phyloP scores from a whole-genome alignment of 2,888 invertebrate species.

The Mongoloraphidia duomilia region DNA sequence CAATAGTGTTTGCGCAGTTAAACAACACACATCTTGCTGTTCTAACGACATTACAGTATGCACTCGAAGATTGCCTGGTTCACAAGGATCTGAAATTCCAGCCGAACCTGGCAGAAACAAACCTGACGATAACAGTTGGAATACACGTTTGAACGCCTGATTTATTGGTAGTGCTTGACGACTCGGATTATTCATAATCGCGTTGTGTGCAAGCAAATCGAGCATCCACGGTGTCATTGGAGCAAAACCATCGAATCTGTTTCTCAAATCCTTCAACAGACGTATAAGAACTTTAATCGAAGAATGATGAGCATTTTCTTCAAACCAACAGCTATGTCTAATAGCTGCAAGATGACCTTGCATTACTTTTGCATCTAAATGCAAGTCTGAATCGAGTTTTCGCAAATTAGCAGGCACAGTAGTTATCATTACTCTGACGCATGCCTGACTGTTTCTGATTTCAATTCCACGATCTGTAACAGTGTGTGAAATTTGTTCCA shows the following conservation, averaged over 20 bases:
- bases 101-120: slow-evolving; percentile 89
- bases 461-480: slow-evolving; percentile 75
- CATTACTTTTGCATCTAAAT: slow-evolving; percentile 59
- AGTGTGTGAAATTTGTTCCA: slow-evolving; percentile 37
- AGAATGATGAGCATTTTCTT: slow-evolving; percentile 93
- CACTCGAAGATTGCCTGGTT: slow-evolving; percentile 73
- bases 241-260: slow-evolving; percentile 78
- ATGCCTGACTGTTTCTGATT: slow-evolving; percentile 69
- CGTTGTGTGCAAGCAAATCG: slow-evolving; percentile 88
- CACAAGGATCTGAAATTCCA: slow-evolving; percentile 88
- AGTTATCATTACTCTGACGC: slow-evolving; percentile 81
- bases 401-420: slow-evolving; percentile 88
- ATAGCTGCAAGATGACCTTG: slow-evolving; percentile 87
- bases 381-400: slow-evolving; percentile 81
- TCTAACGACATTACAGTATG: slow-evolving; percentile 83
- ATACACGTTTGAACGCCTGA: slow-evolving; percentile 77
- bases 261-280: slow-evolving; percentile 80
- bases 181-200: slow-evolving; percentile 91
- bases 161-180: slow-evolving; percentile 86
- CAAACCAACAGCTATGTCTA: slow-evolving; percentile 94
- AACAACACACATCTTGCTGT: slow-evolving; percentile 85
- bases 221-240: slow-evolving; percentile 94
- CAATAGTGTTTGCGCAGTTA: slow-evolving; percentile 84
- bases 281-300: slow-evolving; percentile 87
- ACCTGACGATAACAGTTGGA: slow-evolving; percentile 86